Base-by-base conservation (phyloP, 30 jellyfish, hydroid and myxozoan genomes). In the Aurelia coerulea region DNA sequence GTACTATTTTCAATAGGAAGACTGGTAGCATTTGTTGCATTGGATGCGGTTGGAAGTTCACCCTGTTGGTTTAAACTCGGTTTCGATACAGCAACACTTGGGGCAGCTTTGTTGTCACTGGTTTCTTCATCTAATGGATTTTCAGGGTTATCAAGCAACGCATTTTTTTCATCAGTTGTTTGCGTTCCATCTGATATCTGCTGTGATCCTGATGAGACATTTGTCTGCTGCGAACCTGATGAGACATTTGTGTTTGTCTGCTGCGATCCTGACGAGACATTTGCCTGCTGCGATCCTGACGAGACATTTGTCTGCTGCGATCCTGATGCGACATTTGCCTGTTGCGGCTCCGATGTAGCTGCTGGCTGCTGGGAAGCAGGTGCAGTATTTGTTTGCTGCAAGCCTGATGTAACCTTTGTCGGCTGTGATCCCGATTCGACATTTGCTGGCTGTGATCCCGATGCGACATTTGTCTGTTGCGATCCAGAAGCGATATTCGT, bases 111-210 rank as follows among this genome's bases (percentile, higher is more conserved):
- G 74, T 56, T 83, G 66, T 10, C 68, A 15, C n/a, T 56, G 72
- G 2, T 59, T 8, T 84, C 93, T 59, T 60, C 74, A 6, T 63
- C 82, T 6, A 33, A n/a, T 6, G 93, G 93, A 53, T 18, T 62
- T 59, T 84, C 93, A 8, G 93, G 93, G 68, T 84, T 84, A 34
- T 84, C 86, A 23, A 65, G 63, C 88, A 84, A 49, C 1, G 53
- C 87, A 18, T 73, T 75, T 42, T 31, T 49, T 62, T 83, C 92
- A 2, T 73, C 86, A n/a, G 80, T 31, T 19, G 82, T 56, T 6
- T 23, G 19, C 42, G 62, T 42, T n/a, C 67, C 63, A 15, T 56
- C 23, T 46, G 62, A 10, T 4, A 11, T 60, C 70, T n/a, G 37
- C 70, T 60, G 70, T 10, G 70, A 60, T 3, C 68, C 78, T 6